phyloP scores from a whole-genome alignment of 1,140 invertebrate genomes.

The Mactra quadrangularis region DNA sequence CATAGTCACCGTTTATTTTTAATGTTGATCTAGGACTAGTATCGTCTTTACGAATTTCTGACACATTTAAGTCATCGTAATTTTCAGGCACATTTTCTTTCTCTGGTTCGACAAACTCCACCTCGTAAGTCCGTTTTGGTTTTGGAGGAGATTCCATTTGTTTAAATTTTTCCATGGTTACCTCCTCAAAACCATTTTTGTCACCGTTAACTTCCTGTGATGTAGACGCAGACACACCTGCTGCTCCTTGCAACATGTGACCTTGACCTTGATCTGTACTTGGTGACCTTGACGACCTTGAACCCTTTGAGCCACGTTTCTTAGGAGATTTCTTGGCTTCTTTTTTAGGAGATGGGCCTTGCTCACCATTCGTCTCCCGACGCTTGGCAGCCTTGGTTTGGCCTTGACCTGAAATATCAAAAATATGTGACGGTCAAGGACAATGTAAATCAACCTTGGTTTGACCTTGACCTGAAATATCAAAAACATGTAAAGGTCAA shows the following conservation, averaged over 20 bases:
- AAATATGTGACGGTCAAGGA: too few relatives aligned
- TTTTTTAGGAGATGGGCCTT: constrained; percentile 64
- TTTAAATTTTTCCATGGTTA: constrained; percentile 27
- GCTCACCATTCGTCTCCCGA: constrained; percentile 60
- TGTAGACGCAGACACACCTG: neutral
- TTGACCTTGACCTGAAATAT: too few relatives aligned
- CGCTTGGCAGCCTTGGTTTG: constrained; percentile 68
- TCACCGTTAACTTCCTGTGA: constrained; percentile 20
- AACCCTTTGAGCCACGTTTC: constrained; percentile 58
- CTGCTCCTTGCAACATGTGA: neutral
- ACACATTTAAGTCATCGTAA: constrained; percentile 53
- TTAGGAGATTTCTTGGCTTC: constrained; percentile 70
- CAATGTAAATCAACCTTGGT: too few relatives aligned
- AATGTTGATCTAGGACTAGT: constrained; percentile 55
- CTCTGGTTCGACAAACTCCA: constrained; percentile 56
- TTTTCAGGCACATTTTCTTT: constrained; percentile 58
- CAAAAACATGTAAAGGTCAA: too few relatives aligned
- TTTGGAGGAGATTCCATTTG: constrained; percentile 56
- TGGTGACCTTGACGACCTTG: constrained; percentile 50
- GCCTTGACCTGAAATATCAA: constrained; percentile 67
- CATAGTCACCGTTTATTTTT: constrained; percentile 61
- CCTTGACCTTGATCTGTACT: constrained; percentile 60
- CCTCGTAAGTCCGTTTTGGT: constrained; percentile 60
- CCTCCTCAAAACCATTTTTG: constrained; percentile 4
- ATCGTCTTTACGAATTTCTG: constrained; percentile 54